Conservation (phyloP, 1,140 invertebrate species). For the Drosophila parabipectinata region DNA sequence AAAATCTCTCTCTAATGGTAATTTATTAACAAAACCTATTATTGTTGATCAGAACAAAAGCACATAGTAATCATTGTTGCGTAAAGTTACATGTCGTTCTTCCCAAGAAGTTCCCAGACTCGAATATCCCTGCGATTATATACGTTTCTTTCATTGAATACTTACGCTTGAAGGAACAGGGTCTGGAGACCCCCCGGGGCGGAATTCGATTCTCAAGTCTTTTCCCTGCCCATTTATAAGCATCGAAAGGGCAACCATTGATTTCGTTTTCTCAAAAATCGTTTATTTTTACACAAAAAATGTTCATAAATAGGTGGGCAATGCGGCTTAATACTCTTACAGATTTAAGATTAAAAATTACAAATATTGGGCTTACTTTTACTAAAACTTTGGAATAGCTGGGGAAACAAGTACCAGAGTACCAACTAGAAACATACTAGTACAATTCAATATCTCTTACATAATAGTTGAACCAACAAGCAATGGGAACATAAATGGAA, state of each 20-base stretch:
- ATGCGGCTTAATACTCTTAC: slow-evolving; percentile 31
- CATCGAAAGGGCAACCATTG: neutral
- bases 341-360: neutral
- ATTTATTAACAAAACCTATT: neutral
- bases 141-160: neutral
- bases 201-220: neutral
- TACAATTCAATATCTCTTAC: slow-evolving; percentile 41
- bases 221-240: neutral
- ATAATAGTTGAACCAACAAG: slow-evolving; percentile 60
- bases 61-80: neutral
- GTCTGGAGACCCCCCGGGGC: neutral
- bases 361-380: slow-evolving; percentile 40
- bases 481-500: slow-evolving; percentile 26
- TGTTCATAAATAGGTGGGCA: slow-evolving; percentile 74
- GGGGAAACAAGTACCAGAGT: slow-evolving; percentile 62
- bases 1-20: neutral
- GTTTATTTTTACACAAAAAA: slow-evolving; percentile 63
- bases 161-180: neutral
- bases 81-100: slow-evolving; percentile 1
- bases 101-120: neutral
- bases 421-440: slow-evolving; percentile 55
- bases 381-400: slow-evolving; percentile 76
- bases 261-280: slow-evolving; percentile 20
- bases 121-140: neutral
- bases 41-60: neutral